Evolutionary conservation across 2,797 vertebrate genomes (phyloP), one percentile per base, ranked within the genome.

Genomic region (Paramormyrops hopkinsi): DNA sequence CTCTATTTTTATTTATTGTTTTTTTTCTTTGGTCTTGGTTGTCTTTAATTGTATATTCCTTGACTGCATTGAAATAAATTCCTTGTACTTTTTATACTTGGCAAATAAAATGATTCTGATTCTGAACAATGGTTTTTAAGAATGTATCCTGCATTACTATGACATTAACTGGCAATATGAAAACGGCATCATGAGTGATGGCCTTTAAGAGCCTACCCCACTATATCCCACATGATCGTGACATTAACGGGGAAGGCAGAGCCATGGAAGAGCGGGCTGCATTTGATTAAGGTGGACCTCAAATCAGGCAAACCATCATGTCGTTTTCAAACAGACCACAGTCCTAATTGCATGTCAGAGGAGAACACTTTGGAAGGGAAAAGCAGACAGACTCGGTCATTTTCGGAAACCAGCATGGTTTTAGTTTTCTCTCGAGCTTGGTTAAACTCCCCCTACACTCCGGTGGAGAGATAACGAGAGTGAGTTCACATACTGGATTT

Each of bases 241-340:
- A 90, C 91, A 92, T 89, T 73, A 91, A 92, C 88, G 76, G 88
- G 85, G 86, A 79, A 65, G 17, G 62, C 86, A 46, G 44, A 87
- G 89, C 89, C 87, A 50, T 91, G 56, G 62, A 88, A 73, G 91
- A 91, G 90, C 83, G 91, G 90, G 89, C 91, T 93, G 83, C 91
- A 91, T 93, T 93, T 90, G 91, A 93, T 93, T 93, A 94, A 94
- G 93, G 93, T 94, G 93, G 89, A 92, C 91, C 91, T 93, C 93
- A 93, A 92, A 93, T 94, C 94, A 94, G 93, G 93, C 93, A 94
- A 94, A 92, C 94, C 93, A 91, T 92, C 88, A 88, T 89, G 90
- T 90, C 86, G 89, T 90, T 92, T 93, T 94, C 92, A 94, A 93
- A 93, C 88, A 90, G 91, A 93, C 93, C 93, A 88, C 93, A 93